phyloP scores from a whole-genome alignment of 2,113 vertebrate genomes.

The Herpailurus yagouaroundi region DNA sequence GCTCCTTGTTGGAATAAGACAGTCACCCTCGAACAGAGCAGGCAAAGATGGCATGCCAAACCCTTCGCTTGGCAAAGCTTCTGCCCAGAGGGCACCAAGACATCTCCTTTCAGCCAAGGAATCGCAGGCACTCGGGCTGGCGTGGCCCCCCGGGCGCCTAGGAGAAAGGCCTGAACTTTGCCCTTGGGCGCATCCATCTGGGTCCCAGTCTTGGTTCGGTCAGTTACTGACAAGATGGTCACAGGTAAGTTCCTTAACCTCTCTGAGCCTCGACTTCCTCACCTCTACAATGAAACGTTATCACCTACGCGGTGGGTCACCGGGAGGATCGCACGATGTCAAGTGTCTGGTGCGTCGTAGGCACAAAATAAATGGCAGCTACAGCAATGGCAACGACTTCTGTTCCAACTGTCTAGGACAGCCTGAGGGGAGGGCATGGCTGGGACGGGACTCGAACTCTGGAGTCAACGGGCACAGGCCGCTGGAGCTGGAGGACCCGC shows the following conservation, averaged over 20 bases:
- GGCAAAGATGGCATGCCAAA: conserved; percentile 77
- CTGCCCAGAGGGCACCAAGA: conserved; percentile 61
- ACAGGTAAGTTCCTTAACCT: neutral
- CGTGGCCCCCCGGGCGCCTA: neutral
- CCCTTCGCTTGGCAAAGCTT: conserved; percentile 70
- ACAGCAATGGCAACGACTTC: fast-evolving
- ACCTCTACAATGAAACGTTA: fast-evolving
- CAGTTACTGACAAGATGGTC: neutral
- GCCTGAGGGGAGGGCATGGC: neutral
- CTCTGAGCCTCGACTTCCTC: neutral
- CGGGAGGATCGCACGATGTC: too few species aligned
- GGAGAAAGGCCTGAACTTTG: neutral
- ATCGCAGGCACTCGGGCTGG: conserved; percentile 27
- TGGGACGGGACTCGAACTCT: neutral
- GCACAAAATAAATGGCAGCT: neutral
- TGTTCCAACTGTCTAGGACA: neutral
- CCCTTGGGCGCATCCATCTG: neutral
- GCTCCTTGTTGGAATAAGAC: conserved; percentile 84
- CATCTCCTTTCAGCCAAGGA: conserved; percentile 55
- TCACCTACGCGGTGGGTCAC: fast-evolving
- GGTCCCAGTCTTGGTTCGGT: neutral
- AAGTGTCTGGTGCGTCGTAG: too few species aligned
- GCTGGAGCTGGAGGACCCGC: too few species aligned
- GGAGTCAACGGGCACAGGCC: neutral
- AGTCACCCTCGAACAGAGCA: conserved; percentile 84